A percentile compares a stretch with the other conserved stretches of the same genome.
Evolutionary conservation across 1,140 invertebrate genomes (phyloP).

Genomic region (Stegodyphus mimosarum): DNA sequence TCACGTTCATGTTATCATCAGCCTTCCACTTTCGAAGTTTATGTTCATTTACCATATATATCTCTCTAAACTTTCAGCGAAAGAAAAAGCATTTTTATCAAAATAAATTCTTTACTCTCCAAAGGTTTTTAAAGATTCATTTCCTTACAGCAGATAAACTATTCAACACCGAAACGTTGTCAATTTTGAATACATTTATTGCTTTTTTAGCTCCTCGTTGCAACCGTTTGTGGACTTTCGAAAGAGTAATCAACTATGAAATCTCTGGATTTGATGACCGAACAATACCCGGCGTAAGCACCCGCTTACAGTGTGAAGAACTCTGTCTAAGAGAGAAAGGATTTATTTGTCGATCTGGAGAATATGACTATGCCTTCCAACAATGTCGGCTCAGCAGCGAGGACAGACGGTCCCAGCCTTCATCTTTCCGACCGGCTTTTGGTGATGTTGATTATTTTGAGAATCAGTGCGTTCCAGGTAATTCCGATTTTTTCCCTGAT

Average conservation of each 20-base stretch:
- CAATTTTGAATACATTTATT: neutral
- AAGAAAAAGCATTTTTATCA: too few relatives aligned
- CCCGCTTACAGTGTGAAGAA: slow-evolving; percentile 70
- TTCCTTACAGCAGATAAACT: too few relatives aligned
- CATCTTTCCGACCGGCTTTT: slow-evolving; percentile 68
- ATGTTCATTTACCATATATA: too few relatives aligned
- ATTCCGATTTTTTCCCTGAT: slow-evolving; percentile 20
- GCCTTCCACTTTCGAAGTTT: too few relatives aligned
- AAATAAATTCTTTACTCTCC: too few relatives aligned
- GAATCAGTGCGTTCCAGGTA: slow-evolving; percentile 70
- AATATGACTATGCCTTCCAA: slow-evolving; percentile 69
- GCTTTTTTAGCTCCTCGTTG: slow-evolving; percentile 54
- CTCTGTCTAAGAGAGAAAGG: slow-evolving; percentile 70
- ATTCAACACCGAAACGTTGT: too few relatives aligned
- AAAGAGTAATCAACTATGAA: slow-evolving; percentile 68
- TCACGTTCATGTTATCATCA: too few relatives aligned
- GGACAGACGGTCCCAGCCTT: slow-evolving; percentile 68
- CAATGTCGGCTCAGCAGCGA: slow-evolving; percentile 69
- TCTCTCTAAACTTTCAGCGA: too few relatives aligned
- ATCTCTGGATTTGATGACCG: slow-evolving; percentile 68
- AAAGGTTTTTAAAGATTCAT: too few relatives aligned
- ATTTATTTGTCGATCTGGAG: slow-evolving; percentile 72
- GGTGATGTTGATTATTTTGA: slow-evolving; percentile 71
- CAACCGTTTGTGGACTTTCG: slow-evolving; percentile 68
- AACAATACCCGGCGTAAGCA: slow-evolving; percentile 65